Evolutionary conservation across 2,113 vertebrate genomes (phyloP).

Genomic region (Hucho hucho): DNA sequence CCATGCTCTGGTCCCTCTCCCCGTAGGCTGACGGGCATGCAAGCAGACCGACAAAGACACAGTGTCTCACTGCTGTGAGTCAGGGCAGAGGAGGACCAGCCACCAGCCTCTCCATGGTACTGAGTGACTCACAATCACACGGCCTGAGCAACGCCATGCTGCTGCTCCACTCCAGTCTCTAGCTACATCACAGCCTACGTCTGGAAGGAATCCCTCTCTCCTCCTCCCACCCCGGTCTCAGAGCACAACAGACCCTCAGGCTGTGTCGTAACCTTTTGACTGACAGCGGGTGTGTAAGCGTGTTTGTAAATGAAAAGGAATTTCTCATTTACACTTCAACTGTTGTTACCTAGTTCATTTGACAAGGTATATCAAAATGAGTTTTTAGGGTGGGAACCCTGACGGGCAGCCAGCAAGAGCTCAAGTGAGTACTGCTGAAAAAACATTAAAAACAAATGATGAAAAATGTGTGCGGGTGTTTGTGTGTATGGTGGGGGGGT

Average conservation of each 20-base stretch:
- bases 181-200: background rate
- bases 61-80: background rate
- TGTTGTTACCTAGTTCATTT: background rate
- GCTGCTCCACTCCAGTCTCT: background rate
- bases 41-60: background rate
- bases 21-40: background rate
- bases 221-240: slow-evolving; percentile 15
- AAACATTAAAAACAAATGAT: background rate
- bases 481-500: slow-evolving; percentile 9
- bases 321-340: background rate
- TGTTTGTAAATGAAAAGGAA: background rate
- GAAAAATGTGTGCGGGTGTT: slow-evolving; percentile 1
- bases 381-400: slow-evolving; percentile 1
- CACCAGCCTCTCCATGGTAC: background rate
- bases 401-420: too few species aligned
- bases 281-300: slow-evolving; percentile 16
- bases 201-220: slow-evolving; percentile 4
- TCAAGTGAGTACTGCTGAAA: too few species aligned
- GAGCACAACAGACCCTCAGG: slow-evolving; percentile 32
- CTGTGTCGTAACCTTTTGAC: slow-evolving; percentile 44
- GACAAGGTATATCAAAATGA: background rate
- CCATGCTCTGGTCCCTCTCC: background rate
- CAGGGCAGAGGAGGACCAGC: slow-evolving; percentile 8
- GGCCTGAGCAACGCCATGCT: background rate
- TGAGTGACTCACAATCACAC: slow-evolving; percentile 3